phyloP scores from a whole-genome alignment of 2,797 vertebrate genomes.

The Schizopygopsis pylzovi region DNA sequence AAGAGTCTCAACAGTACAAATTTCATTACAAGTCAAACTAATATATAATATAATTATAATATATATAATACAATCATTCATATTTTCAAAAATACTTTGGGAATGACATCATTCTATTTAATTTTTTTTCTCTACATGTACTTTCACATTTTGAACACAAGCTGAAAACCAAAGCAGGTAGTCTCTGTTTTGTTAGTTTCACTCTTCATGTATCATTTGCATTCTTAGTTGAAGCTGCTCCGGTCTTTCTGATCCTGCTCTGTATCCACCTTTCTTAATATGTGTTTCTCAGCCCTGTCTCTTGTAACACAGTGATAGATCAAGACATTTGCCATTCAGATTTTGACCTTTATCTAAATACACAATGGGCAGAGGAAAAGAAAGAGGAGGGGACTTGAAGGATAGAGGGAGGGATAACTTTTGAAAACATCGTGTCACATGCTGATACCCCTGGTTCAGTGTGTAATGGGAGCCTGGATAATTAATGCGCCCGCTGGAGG shows the following conservation, averaged over 20 bases:
- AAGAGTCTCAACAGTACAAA: constrained; percentile 6
- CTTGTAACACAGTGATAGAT: constrained; percentile 26
- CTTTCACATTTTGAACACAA: neutral
- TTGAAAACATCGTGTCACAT: constrained; percentile 56
- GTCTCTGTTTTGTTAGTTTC: neutral
- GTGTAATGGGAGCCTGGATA: constrained; percentile 56
- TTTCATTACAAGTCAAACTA: neutral
- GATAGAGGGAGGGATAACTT: constrained; percentile 37
- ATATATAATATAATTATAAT: neutral
- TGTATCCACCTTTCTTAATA: constrained; percentile 3
- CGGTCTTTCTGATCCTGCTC: neutral
- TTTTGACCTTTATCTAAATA: constrained; percentile 41
- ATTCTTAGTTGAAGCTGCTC: neutral
- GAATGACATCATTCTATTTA: neutral
- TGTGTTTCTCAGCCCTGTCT: constrained; percentile 17
- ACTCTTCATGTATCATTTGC: neutral
- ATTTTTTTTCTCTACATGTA: neutral
- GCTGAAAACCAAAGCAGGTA: constrained; percentile 7
- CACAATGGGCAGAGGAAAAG: constrained; percentile 36
- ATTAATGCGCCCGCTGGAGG: constrained; percentile 52
- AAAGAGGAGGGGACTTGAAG: constrained; percentile 28
- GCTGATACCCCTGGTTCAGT: constrained; percentile 38
- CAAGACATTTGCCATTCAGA: constrained; percentile 39
- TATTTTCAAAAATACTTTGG: neutral
- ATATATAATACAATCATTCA: neutral